These are phyloP conservation scores for Sebastes goodei DNA, from an alignment of 2,797 vertebrate genomes.

Conservation along the genomic window DNA sequence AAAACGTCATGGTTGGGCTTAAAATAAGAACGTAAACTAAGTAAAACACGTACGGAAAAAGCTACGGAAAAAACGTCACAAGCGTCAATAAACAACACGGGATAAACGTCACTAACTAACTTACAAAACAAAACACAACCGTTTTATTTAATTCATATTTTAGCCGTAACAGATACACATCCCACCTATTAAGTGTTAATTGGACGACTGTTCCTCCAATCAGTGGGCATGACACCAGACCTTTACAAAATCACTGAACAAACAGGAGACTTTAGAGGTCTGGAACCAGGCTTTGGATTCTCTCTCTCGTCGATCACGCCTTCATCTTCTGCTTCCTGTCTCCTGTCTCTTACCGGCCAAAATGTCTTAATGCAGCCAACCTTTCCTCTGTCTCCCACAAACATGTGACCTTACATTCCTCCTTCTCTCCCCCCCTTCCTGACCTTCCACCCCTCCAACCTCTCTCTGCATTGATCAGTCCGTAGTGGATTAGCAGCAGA, in stretches of 20 bases:
- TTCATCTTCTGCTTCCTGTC: not conserved
- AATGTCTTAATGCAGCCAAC: not conserved
- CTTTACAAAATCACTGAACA: not conserved
- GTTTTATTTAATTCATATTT: too few relatives aligned
- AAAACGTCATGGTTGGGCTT: too few relatives aligned
- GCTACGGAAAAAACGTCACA: too few relatives aligned
- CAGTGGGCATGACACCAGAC: not conserved
- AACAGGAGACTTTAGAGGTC: not conserved
- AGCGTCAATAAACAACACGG: too few relatives aligned
- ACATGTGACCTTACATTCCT: not conserved
- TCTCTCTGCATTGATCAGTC: conserved; percentile 54
- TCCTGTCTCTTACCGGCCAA: not conserved
- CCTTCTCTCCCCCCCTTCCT: not conserved
- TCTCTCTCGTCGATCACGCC: not conserved
- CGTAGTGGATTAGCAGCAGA: conserved; percentile 61
- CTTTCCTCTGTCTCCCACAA: not conserved
- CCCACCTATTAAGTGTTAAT: too few relatives aligned
- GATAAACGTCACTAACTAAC: too few relatives aligned
- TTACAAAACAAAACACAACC: too few relatives aligned
- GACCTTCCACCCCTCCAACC: not conserved
- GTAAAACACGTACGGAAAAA: too few relatives aligned
- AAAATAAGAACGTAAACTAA: too few relatives aligned
- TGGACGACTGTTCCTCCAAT: too few relatives aligned
- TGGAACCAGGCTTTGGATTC: not conserved
- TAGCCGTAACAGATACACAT: too few relatives aligned